Conservation (phyloP, 2,113 vertebrate species). For the Ciconia stormi region DNA sequence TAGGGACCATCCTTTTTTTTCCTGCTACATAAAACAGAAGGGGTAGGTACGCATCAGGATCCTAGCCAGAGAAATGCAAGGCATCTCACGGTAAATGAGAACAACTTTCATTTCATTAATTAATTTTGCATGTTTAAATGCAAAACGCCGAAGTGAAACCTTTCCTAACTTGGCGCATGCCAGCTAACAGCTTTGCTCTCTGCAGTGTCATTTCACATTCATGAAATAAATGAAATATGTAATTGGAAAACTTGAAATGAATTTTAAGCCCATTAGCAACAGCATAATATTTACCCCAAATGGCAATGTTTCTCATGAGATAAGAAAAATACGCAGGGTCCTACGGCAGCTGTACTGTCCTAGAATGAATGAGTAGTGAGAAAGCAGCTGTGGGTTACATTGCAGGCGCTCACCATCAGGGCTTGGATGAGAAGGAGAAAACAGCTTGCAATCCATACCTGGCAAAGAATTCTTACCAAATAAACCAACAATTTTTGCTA, state of each 20-base stretch:
- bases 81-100: neutral
- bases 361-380: neutral
- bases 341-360: neutral
- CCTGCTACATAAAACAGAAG: neutral
- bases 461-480: neutral
- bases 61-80: neutral
- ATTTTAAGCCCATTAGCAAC: constrained; percentile 50
- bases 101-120: neutral
- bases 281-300: neutral
- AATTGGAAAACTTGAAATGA: constrained; percentile 61
- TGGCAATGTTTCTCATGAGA: constrained; percentile 1
- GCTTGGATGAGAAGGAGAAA: neutral
- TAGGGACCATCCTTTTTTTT: neutral
- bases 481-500: neutral
- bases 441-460: neutral
- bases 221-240: constrained; percentile 51
- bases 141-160: neutral
- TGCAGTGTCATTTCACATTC: constrained; percentile 42
- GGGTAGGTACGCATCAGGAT: neutral
- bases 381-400: neutral
- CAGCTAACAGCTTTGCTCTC: neutral
- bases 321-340: neutral
- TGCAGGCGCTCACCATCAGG: neutral
- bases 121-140: neutral
- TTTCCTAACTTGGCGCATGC: neutral